Evolutionary conservation across 2,888 invertebrate genomes (phyloP).

Genomic region (Protonemura montana): DNA sequence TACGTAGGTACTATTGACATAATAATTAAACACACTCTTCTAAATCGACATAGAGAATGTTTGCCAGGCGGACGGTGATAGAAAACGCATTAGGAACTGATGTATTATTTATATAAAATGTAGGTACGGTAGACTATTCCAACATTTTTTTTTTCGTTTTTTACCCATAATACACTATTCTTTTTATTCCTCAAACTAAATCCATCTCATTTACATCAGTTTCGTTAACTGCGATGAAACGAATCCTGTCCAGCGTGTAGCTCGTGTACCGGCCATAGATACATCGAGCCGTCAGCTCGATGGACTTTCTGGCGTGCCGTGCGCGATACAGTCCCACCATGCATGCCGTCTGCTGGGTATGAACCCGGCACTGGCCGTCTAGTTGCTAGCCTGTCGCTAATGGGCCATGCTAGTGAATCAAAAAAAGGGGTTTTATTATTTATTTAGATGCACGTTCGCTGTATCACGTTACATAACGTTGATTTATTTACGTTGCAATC

Average conservation of each 20-base stretch:
- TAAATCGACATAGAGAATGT: neutral
- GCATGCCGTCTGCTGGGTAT: neutral
- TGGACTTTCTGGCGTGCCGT: neutral
- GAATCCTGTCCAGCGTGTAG: neutral
- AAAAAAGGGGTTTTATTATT: slow-evolving; percentile 2
- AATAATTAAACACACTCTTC: neutral
- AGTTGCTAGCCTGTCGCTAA: neutral
- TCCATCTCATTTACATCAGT: slow-evolving; percentile 22
- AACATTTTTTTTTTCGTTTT: neutral
- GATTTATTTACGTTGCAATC: slow-evolving; percentile 2
- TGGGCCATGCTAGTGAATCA: neutral
- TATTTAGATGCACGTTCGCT: slow-evolving; percentile 12
- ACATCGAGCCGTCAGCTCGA: too few species aligned
- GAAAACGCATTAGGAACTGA: slow-evolving; percentile 10
- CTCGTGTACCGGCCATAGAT: too few species aligned
- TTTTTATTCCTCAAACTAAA: neutral
- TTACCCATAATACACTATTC: neutral
- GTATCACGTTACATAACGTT: slow-evolving; percentile 5
- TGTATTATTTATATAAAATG: slow-evolving; percentile 9
- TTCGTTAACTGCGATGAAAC: neutral
- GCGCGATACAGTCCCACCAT: neutral
- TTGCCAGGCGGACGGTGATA: neutral
- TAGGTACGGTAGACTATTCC: neutral
- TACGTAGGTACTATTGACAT: neutral
- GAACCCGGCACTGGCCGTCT: neutral